Base-by-base conservation (phyloP, 2,888 invertebrate species). In the Osmoderma eremita region DNA sequence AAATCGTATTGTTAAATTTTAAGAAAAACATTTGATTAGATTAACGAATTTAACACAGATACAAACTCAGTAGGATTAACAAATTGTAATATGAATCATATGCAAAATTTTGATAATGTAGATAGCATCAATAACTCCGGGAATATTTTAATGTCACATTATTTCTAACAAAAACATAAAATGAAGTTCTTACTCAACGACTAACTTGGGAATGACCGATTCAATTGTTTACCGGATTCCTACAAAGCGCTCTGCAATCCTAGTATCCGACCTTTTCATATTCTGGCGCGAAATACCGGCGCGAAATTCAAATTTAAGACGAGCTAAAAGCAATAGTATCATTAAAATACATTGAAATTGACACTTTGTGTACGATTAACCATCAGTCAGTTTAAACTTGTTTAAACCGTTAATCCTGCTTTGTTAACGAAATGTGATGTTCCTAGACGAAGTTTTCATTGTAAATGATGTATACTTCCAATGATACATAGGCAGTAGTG, bases 371-470 rank as follows among this genome's bases (percentile, higher is more conserved):
- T 5, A 45, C 8, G 17, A 3, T 15, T 17, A 8, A 8, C 3
- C 15, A 20, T 49, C 1, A 22, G 49, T 49, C 5, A 0, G n/a
- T 50, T 50, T 22, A 13, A n/a, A 8, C 13, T 45, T 24, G 24
- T 50, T 12, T 0, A 4, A 38, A 10, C 13, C 15, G 38, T 53
- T 53, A 50, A 41, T 53, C 51, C 63, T 53, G 42, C 51, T 63
- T 42, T 17, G 53, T 41, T 41, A 41, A 0, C 41, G 42, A 18
- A 63, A 24, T 53, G 51, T 63, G 49, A 63, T 51, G 63, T 63
- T 50, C 39, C 50, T 63, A n/a, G n/a, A n/a, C 51, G 24, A 49
- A 49, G 13, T 22, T 24, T 63, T 53, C 49, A 48, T 63, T 63
- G 41, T 50, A 36, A 24, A 5, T 24, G n/a, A 24, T 24, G 24